These are phyloP conservation scores for Chironomus tepperi DNA, from an alignment of 1,140 invertebrate species.

Conservation along the genomic window DNA sequence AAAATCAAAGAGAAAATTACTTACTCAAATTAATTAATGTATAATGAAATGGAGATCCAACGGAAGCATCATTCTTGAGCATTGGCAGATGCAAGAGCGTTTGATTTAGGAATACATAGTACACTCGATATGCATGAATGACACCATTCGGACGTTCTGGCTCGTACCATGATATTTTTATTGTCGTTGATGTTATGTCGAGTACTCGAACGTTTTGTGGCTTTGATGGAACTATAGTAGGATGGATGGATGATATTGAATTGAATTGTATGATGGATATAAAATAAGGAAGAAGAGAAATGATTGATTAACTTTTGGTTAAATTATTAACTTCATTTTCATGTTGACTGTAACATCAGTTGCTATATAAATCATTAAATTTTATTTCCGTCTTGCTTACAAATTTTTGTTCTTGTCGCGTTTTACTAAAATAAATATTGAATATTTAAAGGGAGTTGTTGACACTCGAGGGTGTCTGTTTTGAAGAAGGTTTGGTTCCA, in stretches of 20 bases:
- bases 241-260: too few species aligned
- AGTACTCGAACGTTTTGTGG: constrained; percentile 69
- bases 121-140: constrained; percentile 60
- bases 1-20: constrained; percentile 32
- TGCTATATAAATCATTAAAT: not conserved
- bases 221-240: constrained; percentile 61
- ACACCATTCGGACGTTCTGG: constrained; percentile 63
- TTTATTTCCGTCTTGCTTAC: not conserved
- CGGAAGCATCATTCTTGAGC: constrained; percentile 43
- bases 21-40: constrained; percentile 54
- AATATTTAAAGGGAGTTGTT: too few species aligned
- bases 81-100: constrained; percentile 48
- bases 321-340: constrained; percentile 10
- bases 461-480: too few species aligned
- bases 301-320: constrained; percentile 22
- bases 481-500: too few species aligned
- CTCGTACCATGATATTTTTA: constrained; percentile 69
- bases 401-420: not conserved
- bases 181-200: constrained; percentile 63
- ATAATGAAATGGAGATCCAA: constrained; percentile 43
- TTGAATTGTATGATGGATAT: too few species aligned
- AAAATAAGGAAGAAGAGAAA: not conserved
- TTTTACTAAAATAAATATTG: too few species aligned
- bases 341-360: not conserved
- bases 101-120: constrained; percentile 57